phyloP scores from a whole-genome alignment of 2,797 vertebrate species.

The Chaetodon trifasciatus region DNA sequence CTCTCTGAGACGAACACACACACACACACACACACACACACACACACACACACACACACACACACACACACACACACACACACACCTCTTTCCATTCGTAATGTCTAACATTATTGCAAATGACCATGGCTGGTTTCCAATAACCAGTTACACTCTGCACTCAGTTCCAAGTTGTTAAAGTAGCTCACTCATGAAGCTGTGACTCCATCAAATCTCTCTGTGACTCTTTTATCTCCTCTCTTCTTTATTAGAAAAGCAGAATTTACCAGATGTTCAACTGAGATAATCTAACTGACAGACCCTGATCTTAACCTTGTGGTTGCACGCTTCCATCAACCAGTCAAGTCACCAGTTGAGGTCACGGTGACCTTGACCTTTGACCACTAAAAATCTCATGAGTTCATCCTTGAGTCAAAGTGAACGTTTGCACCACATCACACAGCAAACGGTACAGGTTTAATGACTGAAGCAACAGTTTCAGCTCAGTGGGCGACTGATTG shows the following conservation, averaged over 20 bases:
- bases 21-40: too few relatives aligned
- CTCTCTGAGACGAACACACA: neutral
- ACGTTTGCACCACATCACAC: too few relatives aligned
- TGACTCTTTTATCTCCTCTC: neutral
- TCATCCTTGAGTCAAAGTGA: too few relatives aligned
- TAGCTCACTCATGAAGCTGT: neutral
- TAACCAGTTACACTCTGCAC: neutral
- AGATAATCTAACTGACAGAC: neutral
- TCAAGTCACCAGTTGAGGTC: too few relatives aligned
- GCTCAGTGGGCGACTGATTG: neutral
- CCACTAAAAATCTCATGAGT: too few relatives aligned
- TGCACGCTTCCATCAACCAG: too few relatives aligned
- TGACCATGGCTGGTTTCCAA: neutral
- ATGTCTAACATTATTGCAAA: conserved; percentile 16
- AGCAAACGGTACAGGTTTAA: too few relatives aligned
- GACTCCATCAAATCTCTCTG: neutral
- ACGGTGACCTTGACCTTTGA: too few relatives aligned
- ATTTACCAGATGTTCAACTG: neutral
- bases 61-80: neutral
- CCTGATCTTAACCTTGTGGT: neutral
- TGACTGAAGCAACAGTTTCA: neutral
- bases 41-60: neutral
- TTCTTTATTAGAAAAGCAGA: neutral
- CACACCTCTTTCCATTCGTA: neutral
- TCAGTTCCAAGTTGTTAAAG: neutral